phyloP scores from a whole-genome alignment of 1,140 invertebrate species.

The Hypothenemus hampei region DNA sequence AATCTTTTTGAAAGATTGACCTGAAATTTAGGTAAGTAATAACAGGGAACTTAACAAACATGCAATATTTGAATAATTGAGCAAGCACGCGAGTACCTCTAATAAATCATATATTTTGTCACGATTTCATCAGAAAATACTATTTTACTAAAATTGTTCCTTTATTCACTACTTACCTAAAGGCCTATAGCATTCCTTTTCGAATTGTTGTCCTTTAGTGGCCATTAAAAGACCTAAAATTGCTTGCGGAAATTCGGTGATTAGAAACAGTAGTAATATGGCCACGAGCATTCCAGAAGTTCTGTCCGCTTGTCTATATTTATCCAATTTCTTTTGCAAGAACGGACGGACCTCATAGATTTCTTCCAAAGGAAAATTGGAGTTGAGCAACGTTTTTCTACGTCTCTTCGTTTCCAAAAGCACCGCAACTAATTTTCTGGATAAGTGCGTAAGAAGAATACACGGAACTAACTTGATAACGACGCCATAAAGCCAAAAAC shows the following conservation, averaged over 20 bases:
- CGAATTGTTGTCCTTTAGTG: conserved; percentile 65
- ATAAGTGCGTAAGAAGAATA: conserved; percentile 71
- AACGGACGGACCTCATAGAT: neutral
- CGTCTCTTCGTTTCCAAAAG: conserved; percentile 68
- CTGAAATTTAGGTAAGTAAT: too few relatives aligned
- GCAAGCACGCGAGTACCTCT: too few relatives aligned
- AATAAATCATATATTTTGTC: too few relatives aligned
- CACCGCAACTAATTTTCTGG: conserved; percentile 68
- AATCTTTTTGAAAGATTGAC: too few relatives aligned
- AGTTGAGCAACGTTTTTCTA: conserved; percentile 55
- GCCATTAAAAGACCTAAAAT: conserved; percentile 74
- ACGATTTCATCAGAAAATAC: too few relatives aligned
- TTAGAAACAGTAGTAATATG: conserved; percentile 83
- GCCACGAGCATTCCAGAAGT: conserved; percentile 92
- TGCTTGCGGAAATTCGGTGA: conserved; percentile 84
- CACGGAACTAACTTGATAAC: conserved; percentile 84
- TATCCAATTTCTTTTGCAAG: conserved; percentile 50
- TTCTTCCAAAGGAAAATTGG: conserved; percentile 31
- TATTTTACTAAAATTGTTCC: too few relatives aligned
- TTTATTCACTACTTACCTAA: too few relatives aligned
- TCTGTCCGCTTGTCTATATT: conserved; percentile 72
- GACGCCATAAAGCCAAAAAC: conserved; percentile 82
- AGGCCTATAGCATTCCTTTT: conserved; percentile 68
- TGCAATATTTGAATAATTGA: too few relatives aligned
- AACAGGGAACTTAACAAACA: too few relatives aligned